Percentiles rank a stretch among this genome's conserved stretches.
phyloP scores from a whole-genome alignment of 1,140 invertebrate genomes.

The Conus betulinus region DNA sequence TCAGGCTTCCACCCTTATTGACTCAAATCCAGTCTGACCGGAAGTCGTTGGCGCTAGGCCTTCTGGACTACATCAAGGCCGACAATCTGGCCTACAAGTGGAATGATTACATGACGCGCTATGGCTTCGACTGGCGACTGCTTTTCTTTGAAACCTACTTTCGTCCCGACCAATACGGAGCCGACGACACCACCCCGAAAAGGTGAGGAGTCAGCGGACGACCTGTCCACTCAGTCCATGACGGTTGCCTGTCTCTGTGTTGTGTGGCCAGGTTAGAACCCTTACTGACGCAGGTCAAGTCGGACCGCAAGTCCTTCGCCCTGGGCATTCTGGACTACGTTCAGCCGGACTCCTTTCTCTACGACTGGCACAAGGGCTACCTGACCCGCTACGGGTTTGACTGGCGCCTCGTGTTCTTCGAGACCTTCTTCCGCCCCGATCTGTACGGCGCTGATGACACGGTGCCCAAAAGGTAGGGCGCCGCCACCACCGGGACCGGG shows the following conservation, averaged over 20 bases:
- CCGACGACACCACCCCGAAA: constrained; percentile 7
- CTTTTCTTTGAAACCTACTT: constrained; percentile 67
- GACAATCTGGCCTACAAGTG: constrained; percentile 56
- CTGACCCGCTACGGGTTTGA: constrained; percentile 65
- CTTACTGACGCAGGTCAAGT: constrained; percentile 88
- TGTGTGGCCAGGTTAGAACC: constrained; percentile 86
- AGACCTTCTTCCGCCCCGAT: constrained; percentile 61
- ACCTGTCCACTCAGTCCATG: not conserved
- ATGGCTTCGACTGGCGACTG: constrained; percentile 67
- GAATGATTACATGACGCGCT: constrained; percentile 54
- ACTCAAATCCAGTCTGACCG: constrained; percentile 91
- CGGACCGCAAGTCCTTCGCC: constrained; percentile 85
- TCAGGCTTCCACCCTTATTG: constrained; percentile 91
- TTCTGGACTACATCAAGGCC: constrained; percentile 62
- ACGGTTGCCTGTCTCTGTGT: not conserved
- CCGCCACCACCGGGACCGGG: too few relatives aligned
- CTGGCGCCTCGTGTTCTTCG: constrained; percentile 66
- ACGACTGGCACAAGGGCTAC: constrained; percentile 57
- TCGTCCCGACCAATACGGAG: constrained; percentile 50
- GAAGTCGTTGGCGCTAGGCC: constrained; percentile 79
- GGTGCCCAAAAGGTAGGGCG: constrained; percentile 39
- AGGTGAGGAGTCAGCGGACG: constrained; percentile 29
- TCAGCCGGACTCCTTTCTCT: constrained; percentile 53
- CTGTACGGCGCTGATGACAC: constrained; percentile 41
- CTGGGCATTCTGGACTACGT: constrained; percentile 67